Base-by-base conservation (phyloP, 2,113 vertebrate genomes). In the Ceyx margarethae region DNA sequence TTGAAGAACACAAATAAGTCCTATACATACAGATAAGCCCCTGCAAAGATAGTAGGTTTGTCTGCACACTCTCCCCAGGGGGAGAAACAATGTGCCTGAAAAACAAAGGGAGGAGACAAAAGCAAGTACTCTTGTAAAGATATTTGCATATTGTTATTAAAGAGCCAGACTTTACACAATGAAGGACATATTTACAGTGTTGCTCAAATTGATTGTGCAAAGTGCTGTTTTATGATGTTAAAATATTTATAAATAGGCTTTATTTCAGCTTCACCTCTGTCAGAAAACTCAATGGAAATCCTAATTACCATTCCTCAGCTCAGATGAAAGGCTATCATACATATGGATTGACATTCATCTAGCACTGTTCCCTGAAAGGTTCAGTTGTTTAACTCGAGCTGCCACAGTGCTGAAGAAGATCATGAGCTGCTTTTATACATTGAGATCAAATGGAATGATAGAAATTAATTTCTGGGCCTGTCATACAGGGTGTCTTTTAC, bases 181-280 rank as follows among this genome's bases (percentile, higher is more conserved):
- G 79, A 90, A 96, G 81, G 87, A 84, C 92, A 73, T 97, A 96
- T 97, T 97, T 97, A 95, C 90, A 91, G 82, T 91, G 48, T 79
- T 89, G 82, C 51, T 94, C 82, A 95, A 96, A 96, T 72, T 92
- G 90, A 97, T 97, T 92, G 81, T 83, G 94, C 67, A 75, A 60
- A 94, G 91, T 35, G 62, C 69, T 75, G 74, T 67, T 97, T 91
- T 94, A 86, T 81, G 60, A 95, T 93, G 95, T 94, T 96, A 96
- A 97, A 96, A 95, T 96, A 95, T 95, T 96, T 97, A 98, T 97
- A 97, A 97, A 96, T 93, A 95, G 84, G 85, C 94, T 96, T 97
- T 97, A 96, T 97, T 97, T 97, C 93, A 80, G 17, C 88, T 85
- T 78, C 5, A 60, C 83, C 74, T 95, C 91, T 94, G 90, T 61